phyloP scores from a whole-genome alignment of 2,113 vertebrate genomes.

The Pleuronectes platessa region DNA sequence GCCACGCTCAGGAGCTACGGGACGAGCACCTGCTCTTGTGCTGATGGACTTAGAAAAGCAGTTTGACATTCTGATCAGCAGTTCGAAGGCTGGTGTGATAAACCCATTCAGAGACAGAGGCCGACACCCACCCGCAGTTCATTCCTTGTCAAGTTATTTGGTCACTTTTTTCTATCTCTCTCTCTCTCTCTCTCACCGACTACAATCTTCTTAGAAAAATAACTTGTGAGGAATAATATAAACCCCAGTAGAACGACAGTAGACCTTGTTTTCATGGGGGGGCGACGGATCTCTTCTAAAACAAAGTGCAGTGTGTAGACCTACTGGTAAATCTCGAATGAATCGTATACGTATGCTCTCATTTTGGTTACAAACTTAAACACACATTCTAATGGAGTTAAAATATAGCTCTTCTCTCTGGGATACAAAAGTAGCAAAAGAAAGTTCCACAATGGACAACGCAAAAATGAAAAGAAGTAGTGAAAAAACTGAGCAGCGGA shows the following conservation, averaged over 20 bases:
- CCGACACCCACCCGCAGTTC: too few species aligned
- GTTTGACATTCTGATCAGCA: slow-evolving; percentile 78
- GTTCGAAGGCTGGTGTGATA: slow-evolving; percentile 77
- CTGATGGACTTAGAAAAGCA: slow-evolving; percentile 74
- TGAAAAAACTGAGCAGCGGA: slow-evolving; percentile 21
- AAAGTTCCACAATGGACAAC: slow-evolving; percentile 60
- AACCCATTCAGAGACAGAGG: slow-evolving; percentile 46
- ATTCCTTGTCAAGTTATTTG: slow-evolving; percentile 76
- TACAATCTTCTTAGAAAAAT: slow-evolving; percentile 76
- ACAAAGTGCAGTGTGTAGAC: slow-evolving; percentile 81
- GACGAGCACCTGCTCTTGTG: slow-evolving; percentile 72
- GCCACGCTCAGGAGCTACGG: slow-evolving; percentile 65
- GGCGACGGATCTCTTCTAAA: slow-evolving; percentile 57
- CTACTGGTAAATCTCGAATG: slow-evolving; percentile 63
- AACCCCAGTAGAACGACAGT: slow-evolving; percentile 57
- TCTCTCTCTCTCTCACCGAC: slow-evolving; percentile 33
- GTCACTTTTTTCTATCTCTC: slow-evolving; percentile 69
- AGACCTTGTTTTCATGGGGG: slow-evolving; percentile 60
- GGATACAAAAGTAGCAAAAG: slow-evolving; percentile 83
- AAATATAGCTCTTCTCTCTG: slow-evolving; percentile 77
- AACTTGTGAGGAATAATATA: slow-evolving; percentile 70
- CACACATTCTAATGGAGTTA: slow-evolving; percentile 74
- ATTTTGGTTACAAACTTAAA: slow-evolving; percentile 81
- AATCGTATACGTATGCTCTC: slow-evolving; percentile 61
- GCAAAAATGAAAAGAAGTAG: slow-evolving; percentile 34